These are phyloP conservation scores for Beroe ovata DNA, from an alignment of 37 sponge, comb jelly and placozoan species.

Conservation along the genomic window DNA sequence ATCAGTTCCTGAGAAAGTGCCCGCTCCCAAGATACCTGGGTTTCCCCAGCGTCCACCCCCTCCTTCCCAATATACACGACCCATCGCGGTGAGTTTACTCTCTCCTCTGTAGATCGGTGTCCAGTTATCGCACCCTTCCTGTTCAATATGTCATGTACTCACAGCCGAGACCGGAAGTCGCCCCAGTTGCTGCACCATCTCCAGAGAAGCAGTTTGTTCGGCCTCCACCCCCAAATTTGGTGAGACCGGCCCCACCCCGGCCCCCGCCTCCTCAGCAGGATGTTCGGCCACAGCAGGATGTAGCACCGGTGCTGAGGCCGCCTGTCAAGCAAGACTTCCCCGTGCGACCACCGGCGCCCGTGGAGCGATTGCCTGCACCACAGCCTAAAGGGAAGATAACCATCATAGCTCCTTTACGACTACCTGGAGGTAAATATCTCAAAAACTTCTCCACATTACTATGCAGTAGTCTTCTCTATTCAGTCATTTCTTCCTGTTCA, in stretches of 20 bases:
- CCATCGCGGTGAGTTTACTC: background rate
- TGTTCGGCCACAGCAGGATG: background rate
- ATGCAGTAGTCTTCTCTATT: no score
- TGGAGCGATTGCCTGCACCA: background rate
- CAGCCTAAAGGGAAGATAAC: conserved; percentile 1
- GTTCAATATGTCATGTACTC: no score
- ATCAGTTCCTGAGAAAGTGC: background rate
- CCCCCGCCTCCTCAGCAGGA: background rate
- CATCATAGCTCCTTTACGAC: conserved; percentile 11
- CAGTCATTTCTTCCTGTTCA: background rate
- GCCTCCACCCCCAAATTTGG: conserved; percentile 10
- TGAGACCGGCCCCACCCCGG: conserved; percentile 6
- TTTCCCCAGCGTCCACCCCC: conserved; percentile 1
- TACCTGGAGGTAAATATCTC: conserved; percentile 54
- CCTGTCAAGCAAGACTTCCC: conserved; percentile 8
- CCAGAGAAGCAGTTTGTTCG: conserved; percentile 53
- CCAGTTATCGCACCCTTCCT: no score
- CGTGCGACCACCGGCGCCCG: conserved; percentile 30
- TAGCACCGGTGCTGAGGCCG: background rate
- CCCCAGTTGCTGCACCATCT: conserved; percentile 13
- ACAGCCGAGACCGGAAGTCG: background rate
- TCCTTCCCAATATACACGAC: background rate
- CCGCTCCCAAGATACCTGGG: background rate
- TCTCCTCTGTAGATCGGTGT: no score
- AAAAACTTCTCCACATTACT: no score